Evolutionary conservation across 2,113 vertebrate genomes (phyloP).

Genomic region (Merops nubicus): DNA sequence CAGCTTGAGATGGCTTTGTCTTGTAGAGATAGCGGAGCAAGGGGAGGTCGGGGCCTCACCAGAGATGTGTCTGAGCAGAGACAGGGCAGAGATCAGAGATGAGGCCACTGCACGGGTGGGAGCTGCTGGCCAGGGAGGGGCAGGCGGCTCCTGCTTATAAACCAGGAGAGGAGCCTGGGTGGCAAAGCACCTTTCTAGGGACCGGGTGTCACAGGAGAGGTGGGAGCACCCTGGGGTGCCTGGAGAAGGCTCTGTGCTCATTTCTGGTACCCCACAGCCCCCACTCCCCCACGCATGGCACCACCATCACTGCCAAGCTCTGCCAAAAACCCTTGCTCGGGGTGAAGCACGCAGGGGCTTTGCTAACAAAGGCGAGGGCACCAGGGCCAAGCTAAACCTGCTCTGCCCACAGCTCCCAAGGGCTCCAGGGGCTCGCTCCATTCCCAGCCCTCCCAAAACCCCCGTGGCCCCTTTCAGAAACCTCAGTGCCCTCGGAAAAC

Average conservation of each 20-base stretch:
- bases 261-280: not conserved
- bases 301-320: not conserved
- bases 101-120: not conserved
- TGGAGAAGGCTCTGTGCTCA: not conserved
- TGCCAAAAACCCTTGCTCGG: not conserved
- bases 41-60: not conserved
- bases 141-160: not conserved
- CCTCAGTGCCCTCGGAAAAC: constrained; percentile 69
- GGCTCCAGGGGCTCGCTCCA: not conserved
- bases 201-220: not conserved
- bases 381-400: rapidly evolving
- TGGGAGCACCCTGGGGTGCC: no score
- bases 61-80: not conserved
- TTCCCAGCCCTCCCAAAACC: no score
- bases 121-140: not conserved
- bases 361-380: not conserved
- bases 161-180: not conserved
- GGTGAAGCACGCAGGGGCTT: not conserved
- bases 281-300: rapidly evolving
- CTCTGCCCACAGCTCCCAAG: not conserved
- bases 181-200: rapidly evolving
- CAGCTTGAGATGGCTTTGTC: not conserved
- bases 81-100: not conserved
- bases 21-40: not conserved
- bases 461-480: constrained; percentile 83